Conservation (phyloP, 2,113 vertebrate genomes). For the Phoxinus phoxinus region DNA sequence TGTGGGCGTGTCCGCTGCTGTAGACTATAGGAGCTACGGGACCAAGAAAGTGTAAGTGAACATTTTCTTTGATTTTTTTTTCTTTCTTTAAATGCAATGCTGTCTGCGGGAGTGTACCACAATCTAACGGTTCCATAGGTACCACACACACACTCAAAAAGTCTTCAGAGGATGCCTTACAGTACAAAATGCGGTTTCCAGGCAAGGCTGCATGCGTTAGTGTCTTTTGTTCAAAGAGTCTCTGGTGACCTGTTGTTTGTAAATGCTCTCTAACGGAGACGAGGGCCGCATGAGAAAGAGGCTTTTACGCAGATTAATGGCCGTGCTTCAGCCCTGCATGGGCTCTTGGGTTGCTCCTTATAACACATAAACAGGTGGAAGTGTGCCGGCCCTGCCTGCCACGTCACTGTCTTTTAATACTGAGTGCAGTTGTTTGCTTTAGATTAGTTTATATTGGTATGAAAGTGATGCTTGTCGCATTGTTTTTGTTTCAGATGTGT, state of each 20-base stretch:
- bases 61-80: neutral
- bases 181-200: conserved; percentile 80
- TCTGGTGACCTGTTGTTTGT: conserved; percentile 78
- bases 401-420: conserved; percentile 16
- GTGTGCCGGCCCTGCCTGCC: conserved; percentile 9
- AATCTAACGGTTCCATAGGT: neutral
- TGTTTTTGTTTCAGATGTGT: conserved; percentile 50
- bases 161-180: conserved; percentile 82
- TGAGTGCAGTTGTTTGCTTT: neutral
- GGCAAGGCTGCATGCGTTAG: conserved; percentile 79
- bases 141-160: conserved; percentile 18
- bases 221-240: conserved; percentile 80
- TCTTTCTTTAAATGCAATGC: neutral
- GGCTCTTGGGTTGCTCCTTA: conserved; percentile 49
- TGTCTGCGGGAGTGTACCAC: neutral
- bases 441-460: neutral
- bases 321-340: conserved; percentile 61
- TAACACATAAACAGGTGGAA: conserved; percentile 51
- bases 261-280: conserved; percentile 76
- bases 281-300: conserved; percentile 71
- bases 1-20: conserved; percentile 94
- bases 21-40: conserved; percentile 97
- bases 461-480: neutral
- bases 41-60: conserved; percentile 91
- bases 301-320: conserved; percentile 78